Evolutionary conservation across 2,113 vertebrate species (phyloP).

Genomic region (Gracilinanus agilis): DNA sequence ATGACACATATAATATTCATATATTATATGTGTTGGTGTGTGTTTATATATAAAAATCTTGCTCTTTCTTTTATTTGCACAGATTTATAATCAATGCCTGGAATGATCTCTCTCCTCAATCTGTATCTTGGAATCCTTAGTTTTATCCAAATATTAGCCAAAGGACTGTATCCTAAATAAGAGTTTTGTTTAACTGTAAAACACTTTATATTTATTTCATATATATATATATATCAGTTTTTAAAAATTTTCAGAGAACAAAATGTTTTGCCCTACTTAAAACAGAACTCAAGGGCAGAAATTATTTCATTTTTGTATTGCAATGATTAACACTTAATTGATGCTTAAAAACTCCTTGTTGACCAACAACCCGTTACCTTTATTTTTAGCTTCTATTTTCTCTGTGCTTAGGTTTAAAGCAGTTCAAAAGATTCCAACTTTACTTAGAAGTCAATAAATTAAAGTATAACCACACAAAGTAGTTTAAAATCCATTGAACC

Average conservation of each 20-base stretch:
- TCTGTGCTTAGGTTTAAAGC: not conserved
- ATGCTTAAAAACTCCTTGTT: not conserved
- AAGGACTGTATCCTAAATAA: too few species aligned
- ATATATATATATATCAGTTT: too few species aligned
- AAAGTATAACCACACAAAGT: not conserved
- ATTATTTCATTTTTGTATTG: not conserved
- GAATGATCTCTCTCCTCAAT: too few species aligned
- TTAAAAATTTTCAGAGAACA: too few species aligned
- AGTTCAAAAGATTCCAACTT: conserved; percentile 7
- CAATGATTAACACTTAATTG: not conserved
- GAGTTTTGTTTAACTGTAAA: too few species aligned
- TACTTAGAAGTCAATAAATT: conserved; percentile 21
- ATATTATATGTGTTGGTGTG: too few species aligned
- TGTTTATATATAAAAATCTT: too few species aligned
- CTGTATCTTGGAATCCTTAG: too few species aligned
- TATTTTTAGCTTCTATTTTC: not conserved
- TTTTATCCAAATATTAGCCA: too few species aligned
- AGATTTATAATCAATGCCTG: too few species aligned
- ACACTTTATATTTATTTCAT: not conserved
- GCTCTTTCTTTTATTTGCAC: too few species aligned
- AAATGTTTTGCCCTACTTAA: not conserved
- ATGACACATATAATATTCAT: too few species aligned
- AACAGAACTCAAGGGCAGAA: not conserved
- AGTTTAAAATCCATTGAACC: not conserved
- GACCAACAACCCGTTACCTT: not conserved